These are phyloP conservation scores for Wasmannia auropunctata DNA, from an alignment of 1,140 invertebrate genomes.

Conservation along the genomic window DNA sequence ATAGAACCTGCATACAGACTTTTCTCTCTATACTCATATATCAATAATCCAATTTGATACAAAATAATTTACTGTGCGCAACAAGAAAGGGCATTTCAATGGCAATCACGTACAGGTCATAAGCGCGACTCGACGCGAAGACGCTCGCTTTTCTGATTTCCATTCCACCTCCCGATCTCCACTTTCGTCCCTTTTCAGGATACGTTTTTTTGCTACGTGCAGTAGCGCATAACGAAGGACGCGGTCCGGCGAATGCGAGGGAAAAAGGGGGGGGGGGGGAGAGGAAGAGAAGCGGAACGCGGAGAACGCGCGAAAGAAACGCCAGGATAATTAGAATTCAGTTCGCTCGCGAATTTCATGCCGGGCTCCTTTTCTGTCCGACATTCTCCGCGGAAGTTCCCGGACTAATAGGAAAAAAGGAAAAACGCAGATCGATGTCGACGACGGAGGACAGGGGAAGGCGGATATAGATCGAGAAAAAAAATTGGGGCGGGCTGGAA, in stretches of 20 bases:
- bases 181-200: background rate
- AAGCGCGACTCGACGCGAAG: slow-evolving; percentile 1
- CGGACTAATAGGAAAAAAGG: background rate
- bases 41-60: slow-evolving; percentile 1
- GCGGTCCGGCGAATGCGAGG: background rate
- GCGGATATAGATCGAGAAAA: slow-evolving; percentile 20
- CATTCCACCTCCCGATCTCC: background rate
- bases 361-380: slow-evolving; percentile 17
- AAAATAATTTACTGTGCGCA: slow-evolving; percentile 3
- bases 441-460: background rate
- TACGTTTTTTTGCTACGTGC: slow-evolving; percentile 34
- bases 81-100: slow-evolving; percentile 26
- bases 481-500: background rate
- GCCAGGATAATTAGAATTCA: slow-evolving; percentile 56
- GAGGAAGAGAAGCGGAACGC: background rate
- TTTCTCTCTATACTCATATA: background rate
- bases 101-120: slow-evolving; percentile 34
- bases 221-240: slow-evolving; percentile 49
- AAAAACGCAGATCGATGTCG: slow-evolving; percentile 44
- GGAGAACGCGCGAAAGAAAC: slow-evolving; percentile 43
- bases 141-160: slow-evolving; percentile 32
- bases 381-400: slow-evolving; percentile 40
- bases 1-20: too few species aligned
- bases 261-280: background rate
- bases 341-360: slow-evolving; percentile 52